Percentiles rank a stretch among this genome's conserved stretches.
Conservation (phyloP, 1,140 invertebrate genomes). For the Pararge aegeria region DNA sequence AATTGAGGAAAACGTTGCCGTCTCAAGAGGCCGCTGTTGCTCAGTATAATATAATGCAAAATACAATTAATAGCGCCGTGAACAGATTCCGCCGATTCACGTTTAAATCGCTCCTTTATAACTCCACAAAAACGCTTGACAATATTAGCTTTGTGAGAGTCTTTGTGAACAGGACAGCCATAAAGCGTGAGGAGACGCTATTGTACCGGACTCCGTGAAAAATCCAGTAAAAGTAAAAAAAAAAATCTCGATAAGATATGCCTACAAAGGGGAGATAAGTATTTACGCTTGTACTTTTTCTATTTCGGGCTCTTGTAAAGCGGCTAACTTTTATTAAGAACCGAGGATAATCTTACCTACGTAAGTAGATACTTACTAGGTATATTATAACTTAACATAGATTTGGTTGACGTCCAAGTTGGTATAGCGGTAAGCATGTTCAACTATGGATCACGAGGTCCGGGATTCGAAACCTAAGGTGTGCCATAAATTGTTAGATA, state of each 20-base stretch:
- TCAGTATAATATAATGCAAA: neutral
- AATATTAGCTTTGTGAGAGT: constrained; percentile 28
- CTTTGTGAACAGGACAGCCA: constrained; percentile 21
- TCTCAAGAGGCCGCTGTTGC: too few species aligned
- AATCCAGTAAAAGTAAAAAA: constrained; percentile 21
- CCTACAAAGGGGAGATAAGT: constrained; percentile 10
- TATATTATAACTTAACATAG: too few species aligned
- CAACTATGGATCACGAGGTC: too few species aligned
- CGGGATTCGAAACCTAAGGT: too few species aligned
- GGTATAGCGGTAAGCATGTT: too few species aligned
- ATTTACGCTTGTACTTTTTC: constrained; percentile 10
- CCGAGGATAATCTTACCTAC: neutral
- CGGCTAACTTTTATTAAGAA: constrained; percentile 1
- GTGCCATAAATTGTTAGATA: too few species aligned
- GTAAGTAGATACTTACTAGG: too few species aligned
- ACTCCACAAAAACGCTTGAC: constrained; percentile 18
- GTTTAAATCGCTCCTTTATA: constrained; percentile 25
- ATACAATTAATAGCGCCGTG: constrained; percentile 6
- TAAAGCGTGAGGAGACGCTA: constrained; percentile 16
- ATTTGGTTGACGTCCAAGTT: too few species aligned
- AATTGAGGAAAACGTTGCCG: too few species aligned
- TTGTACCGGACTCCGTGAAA: constrained; percentile 23
- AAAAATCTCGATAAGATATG: constrained; percentile 10
- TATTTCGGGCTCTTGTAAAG: neutral
- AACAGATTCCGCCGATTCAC: constrained; percentile 6